Evolutionary conservation across 2,113 vertebrate genomes (phyloP).

Genomic region (Urocynchramus pylzowi): DNA sequence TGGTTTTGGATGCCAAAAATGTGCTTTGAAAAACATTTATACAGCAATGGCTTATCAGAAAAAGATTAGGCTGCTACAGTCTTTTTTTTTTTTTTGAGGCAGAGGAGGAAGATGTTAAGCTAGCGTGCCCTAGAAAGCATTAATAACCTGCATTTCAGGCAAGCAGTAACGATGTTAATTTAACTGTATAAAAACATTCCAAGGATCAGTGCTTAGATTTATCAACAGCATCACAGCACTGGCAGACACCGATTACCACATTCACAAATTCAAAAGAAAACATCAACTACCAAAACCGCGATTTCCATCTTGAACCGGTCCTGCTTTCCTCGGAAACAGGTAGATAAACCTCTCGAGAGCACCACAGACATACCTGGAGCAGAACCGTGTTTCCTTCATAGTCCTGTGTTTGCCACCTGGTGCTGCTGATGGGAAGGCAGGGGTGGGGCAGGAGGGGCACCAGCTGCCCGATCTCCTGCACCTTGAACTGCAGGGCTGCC

Average conservation of each 20-base stretch:
- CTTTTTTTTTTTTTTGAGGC: not conserved
- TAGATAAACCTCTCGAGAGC: not conserved
- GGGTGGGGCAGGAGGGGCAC: constrained; percentile 93
- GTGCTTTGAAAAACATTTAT: not conserved
- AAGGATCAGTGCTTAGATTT: not conserved
- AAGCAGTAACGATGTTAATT: not conserved
- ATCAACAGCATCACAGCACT: not conserved
- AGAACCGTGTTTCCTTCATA: constrained; percentile 91
- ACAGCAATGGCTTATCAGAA: not conserved
- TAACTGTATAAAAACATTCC: not conserved
- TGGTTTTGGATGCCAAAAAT: not conserved
- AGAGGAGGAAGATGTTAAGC: not conserved
- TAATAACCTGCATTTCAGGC: not conserved
- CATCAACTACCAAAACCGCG: not conserved
- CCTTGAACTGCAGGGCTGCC: constrained; percentile 85
- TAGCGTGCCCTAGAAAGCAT: not conserved
- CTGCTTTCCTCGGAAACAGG: not conserved
- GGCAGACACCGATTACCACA: not conserved
- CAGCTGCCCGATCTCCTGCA: constrained; percentile 88
- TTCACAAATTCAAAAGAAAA: not conserved
- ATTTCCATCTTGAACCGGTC: not conserved
- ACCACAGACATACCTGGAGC: constrained; percentile 80
- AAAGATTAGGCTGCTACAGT: not conserved
- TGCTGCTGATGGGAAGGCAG: constrained; percentile 86
- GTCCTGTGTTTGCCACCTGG: constrained; percentile 93